Conservation (phyloP, 2,113 vertebrate genomes). For the Cisticola juncidis region DNA sequence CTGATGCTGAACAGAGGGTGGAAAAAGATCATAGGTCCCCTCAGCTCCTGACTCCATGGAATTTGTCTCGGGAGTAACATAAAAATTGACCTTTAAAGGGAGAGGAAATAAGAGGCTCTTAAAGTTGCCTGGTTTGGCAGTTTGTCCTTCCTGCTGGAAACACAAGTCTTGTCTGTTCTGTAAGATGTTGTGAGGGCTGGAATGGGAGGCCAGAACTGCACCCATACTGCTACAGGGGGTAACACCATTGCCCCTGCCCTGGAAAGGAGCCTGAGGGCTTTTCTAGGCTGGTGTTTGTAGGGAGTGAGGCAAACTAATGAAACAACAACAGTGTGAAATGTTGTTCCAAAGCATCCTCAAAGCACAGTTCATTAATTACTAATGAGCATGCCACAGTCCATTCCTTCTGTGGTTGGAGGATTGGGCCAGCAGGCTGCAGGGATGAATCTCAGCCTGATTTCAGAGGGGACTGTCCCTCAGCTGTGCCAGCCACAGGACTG, state of each 20-base stretch:
- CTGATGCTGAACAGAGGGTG: neutral
- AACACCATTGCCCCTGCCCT: neutral
- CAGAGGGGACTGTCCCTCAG: neutral
- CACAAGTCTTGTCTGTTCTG: neutral
- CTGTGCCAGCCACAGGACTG: neutral
- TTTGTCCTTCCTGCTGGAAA: neutral
- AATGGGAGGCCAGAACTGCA: neutral
- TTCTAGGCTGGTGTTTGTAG: neutral
- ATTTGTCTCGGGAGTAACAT: neutral
- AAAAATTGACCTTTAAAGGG: constrained; percentile 26
- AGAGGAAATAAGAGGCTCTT: neutral
- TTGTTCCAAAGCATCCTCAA: neutral
- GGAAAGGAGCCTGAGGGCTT: neutral
- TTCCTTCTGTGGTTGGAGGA: neutral
- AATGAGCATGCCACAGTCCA: neutral
- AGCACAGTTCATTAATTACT: neutral
- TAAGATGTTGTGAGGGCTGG: neutral
- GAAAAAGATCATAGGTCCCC: neutral
- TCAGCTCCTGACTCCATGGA: neutral
- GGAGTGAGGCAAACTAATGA: neutral
- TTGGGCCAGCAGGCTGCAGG: neutral
- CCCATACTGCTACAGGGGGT: neutral
- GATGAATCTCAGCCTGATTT: neutral
- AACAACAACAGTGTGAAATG: neutral
- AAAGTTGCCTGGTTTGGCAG: neutral